Percentiles rank a stretch among this genome's conserved stretches.
These are phyloP conservation scores for Drosophila novamexicana DNA, from an alignment of 1,140 invertebrate species.

Conservation along the genomic window DNA sequence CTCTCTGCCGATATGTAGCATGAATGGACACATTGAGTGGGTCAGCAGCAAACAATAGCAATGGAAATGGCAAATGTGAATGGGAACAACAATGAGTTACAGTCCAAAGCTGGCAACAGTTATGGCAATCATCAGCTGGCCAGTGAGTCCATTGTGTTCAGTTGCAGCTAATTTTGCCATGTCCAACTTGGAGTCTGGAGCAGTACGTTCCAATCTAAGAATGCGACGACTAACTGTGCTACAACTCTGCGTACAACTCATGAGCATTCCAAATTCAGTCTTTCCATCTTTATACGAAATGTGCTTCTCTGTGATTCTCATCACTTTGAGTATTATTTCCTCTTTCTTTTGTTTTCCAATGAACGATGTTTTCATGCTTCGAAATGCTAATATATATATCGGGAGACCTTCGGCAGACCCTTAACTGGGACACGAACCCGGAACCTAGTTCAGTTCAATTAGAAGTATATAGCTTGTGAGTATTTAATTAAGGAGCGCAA, in stretches of 20 bases:
- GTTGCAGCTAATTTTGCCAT: slow-evolving; percentile 29
- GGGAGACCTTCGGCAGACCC: neutral
- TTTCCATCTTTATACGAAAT: slow-evolving; percentile 4
- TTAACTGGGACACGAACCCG: neutral
- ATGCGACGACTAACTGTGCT: slow-evolving; percentile 17
- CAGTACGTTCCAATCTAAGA: slow-evolving; percentile 7
- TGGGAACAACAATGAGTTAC: slow-evolving; percentile 38
- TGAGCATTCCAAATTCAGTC: neutral
- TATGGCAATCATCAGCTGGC: slow-evolving; percentile 36
- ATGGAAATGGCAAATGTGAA: slow-evolving; percentile 45
- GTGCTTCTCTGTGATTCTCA: slow-evolving; percentile 14
- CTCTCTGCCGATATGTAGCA: slow-evolving; percentile 15
- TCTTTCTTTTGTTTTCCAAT: too few species aligned
- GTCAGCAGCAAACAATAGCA: slow-evolving; percentile 36
- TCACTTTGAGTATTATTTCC: neutral
- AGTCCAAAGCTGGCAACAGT: slow-evolving; percentile 45
- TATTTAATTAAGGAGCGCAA: neutral
- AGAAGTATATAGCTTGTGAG: neutral
- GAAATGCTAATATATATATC: neutral
- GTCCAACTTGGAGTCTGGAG: slow-evolving; percentile 18
- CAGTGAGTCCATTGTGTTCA: slow-evolving; percentile 9
- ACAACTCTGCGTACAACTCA: slow-evolving; percentile 2
- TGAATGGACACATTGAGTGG: slow-evolving; percentile 54
- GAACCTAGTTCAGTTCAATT: neutral
- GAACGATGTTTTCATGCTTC: too few species aligned